A percentile compares a stretch with the other conserved stretches of the same genome.
These are phyloP conservation scores for Hypanus sabinus DNA, from an alignment of 2,113 vertebrate genomes.

Conservation along the genomic window DNA sequence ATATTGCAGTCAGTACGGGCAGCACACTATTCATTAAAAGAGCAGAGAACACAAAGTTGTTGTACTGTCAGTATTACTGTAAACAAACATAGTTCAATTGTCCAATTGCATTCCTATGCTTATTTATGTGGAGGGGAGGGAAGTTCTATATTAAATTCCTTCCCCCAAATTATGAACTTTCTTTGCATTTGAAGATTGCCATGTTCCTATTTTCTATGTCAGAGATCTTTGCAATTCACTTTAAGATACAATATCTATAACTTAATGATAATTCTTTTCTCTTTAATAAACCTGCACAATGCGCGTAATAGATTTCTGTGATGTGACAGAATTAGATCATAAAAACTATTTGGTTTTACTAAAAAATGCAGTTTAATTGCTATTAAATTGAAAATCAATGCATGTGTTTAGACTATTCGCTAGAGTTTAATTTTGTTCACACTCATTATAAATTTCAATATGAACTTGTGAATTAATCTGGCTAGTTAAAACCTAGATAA, in stretches of 20 bases:
- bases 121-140: too few relatives aligned
- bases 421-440: neutral
- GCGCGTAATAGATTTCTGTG: neutral
- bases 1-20: too few relatives aligned
- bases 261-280: neutral
- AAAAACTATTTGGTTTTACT: neutral
- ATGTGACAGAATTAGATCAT: neutral
- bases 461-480: constrained; percentile 31
- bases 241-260: neutral
- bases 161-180: neutral
- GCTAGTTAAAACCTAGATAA: constrained; percentile 5
- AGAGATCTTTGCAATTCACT: constrained; percentile 3
- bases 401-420: neutral
- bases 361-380: constrained; percentile 22
- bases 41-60: too few relatives aligned
- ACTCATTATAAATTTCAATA: neutral
- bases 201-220: too few relatives aligned
- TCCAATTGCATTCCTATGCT: too few relatives aligned
- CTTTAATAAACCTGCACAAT: neutral
- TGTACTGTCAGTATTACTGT: too few relatives aligned
- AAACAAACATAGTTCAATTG: too few relatives aligned
- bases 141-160: too few relatives aligned
- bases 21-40: too few relatives aligned
- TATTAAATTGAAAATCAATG: constrained; percentile 28
- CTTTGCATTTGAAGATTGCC: neutral